Conservation (phyloP, 2,888 invertebrate species). For the Mythimna ferrago region DNA sequence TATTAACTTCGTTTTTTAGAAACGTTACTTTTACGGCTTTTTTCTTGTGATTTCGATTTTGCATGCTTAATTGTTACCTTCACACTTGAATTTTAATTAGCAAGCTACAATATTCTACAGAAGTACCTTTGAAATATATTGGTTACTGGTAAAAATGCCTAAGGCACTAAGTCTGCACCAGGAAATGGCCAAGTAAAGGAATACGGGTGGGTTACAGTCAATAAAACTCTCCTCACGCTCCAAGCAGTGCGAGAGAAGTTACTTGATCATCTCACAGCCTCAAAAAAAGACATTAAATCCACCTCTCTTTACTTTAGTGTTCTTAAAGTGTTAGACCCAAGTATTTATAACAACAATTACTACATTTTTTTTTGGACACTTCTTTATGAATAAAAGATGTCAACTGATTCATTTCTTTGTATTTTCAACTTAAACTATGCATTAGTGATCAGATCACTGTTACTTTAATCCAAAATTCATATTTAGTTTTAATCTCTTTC, state of each 20-base stretch:
- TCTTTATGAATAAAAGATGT: constrained; percentile 36
- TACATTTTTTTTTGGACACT: constrained; percentile 2
- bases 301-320: too few relatives aligned
- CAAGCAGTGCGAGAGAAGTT: too few relatives aligned
- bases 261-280: too few relatives aligned
- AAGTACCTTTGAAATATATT: neutral
- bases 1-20: constrained; percentile 17
- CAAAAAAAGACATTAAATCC: too few relatives aligned
- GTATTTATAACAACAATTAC: too few relatives aligned
- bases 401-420: constrained; percentile 21
- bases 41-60: constrained; percentile 28
- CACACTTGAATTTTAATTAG: constrained; percentile 18
- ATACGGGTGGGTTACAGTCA: too few relatives aligned
- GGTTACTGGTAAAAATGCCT: neutral
- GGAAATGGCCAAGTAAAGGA: too few relatives aligned
- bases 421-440: constrained; percentile 25
- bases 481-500: constrained; percentile 8
- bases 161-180: too few relatives aligned
- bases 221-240: too few relatives aligned
- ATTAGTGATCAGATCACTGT: constrained; percentile 24
- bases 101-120: constrained; percentile 3
- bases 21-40: constrained; percentile 2
- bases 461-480: constrained; percentile 2
- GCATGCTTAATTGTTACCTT: constrained; percentile 35
- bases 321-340: too few relatives aligned